Percentiles rank a stretch among this genome's conserved stretches.
phyloP scores from a whole-genome alignment of 2,888 invertebrate species.

The Agrypnus murinus region DNA sequence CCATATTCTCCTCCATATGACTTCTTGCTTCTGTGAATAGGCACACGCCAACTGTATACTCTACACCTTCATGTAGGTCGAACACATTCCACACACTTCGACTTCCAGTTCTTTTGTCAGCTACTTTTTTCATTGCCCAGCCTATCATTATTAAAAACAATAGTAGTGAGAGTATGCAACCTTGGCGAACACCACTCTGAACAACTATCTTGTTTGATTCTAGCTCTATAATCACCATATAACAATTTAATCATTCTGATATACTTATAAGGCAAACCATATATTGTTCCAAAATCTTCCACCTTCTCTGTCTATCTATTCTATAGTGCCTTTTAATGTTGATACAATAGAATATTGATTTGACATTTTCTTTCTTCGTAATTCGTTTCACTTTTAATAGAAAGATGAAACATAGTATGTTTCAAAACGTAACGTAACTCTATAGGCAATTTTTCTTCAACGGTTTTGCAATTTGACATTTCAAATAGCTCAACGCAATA shows the following conservation, averaged over 20 bases:
- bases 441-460: too few relatives aligned
- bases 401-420: too few relatives aligned
- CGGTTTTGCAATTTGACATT: too few relatives aligned
- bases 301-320: neutral
- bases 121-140: neutral
- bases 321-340: too few relatives aligned
- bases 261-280: neutral
- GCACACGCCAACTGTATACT: neutral
- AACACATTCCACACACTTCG: neutral
- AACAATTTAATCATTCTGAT: neutral
- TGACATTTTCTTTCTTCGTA: too few relatives aligned
- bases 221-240: neutral
- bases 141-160: neutral
- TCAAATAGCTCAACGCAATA: too few relatives aligned
- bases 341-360: too few relatives aligned
- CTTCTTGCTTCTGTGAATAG: conserved; percentile 1
- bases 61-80: neutral
- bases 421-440: too few relatives aligned
- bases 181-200: neutral
- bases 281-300: conserved; percentile 1
- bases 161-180: neutral
- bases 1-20: neutral
- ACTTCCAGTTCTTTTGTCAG: neutral
- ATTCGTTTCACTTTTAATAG: too few relatives aligned
- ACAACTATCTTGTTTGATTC: neutral